A percentile compares a stretch with the other conserved stretches of the same genome.
phyloP scores from a whole-genome alignment of 2,113 vertebrate genomes.

The Centrocercus urophasianus region DNA sequence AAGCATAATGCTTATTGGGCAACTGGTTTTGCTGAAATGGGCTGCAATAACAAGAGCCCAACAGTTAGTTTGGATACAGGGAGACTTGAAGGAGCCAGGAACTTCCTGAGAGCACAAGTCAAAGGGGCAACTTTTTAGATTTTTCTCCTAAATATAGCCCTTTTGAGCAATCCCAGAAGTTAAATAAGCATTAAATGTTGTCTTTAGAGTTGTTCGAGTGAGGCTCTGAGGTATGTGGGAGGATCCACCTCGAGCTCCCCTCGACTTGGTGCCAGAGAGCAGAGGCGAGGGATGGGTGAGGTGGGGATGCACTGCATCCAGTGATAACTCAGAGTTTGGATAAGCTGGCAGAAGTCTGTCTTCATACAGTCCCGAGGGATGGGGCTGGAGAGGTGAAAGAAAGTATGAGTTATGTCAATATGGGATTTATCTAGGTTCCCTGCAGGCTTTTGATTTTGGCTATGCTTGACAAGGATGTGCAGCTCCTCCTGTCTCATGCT shows the following conservation, averaged over 20 bases:
- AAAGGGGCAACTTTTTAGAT: constrained; percentile 32
- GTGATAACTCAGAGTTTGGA: not conserved
- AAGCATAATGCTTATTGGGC: constrained; percentile 3
- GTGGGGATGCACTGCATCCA: accelerated
- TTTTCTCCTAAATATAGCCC: constrained; percentile 47
- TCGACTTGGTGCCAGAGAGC: not conserved
- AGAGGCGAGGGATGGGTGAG: constrained; percentile 26
- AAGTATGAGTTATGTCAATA: constrained; percentile 22
- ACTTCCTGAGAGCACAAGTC: constrained; percentile 45
- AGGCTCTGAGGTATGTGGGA: not conserved
- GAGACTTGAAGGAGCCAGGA: constrained; percentile 61
- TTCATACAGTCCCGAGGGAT: not conserved
- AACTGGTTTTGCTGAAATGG: constrained; percentile 30
- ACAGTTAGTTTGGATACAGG: constrained; percentile 35
- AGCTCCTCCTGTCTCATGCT: constrained; percentile 10
- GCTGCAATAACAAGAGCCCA: constrained; percentile 50
- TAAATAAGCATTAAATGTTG: constrained; percentile 62
- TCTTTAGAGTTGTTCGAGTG: constrained; percentile 16
- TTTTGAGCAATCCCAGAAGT: constrained; percentile 40
- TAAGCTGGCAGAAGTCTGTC: not conserved
- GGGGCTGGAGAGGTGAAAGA: not conserved
- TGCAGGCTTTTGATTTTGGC: constrained; percentile 45
- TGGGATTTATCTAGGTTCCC: not conserved
- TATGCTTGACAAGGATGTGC: not conserved
- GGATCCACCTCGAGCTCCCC: constrained; percentile 29